Percentiles rank a stretch among this genome's conserved stretches.
Conservation (phyloP, 2,888 invertebrate genomes). For the Oscheius sp. region DNA sequence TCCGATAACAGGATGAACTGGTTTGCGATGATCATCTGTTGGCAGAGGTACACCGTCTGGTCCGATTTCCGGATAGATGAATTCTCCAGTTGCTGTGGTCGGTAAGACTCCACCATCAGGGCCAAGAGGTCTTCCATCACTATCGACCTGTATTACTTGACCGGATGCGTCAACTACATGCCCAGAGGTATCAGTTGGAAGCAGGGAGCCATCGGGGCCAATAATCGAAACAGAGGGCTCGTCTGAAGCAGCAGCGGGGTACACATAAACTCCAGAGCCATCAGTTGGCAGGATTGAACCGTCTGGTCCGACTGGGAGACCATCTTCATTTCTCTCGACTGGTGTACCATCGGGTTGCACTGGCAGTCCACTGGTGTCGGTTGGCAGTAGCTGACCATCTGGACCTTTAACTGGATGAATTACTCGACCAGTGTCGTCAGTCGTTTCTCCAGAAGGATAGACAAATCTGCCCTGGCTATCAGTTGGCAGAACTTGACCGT, state of each 20-base stretch:
- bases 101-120: constrained; percentile 29
- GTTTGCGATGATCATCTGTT: constrained; percentile 57
- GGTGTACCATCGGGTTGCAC: constrained; percentile 35
- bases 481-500: constrained; percentile 47
- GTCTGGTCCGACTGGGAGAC: constrained; percentile 47
- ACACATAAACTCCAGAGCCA: constrained; percentile 43
- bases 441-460: constrained; percentile 43
- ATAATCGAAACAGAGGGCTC: constrained; percentile 42
- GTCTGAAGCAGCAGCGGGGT: constrained; percentile 46
- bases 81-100: constrained; percentile 26
- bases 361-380: constrained; percentile 43
- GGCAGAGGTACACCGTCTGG: constrained; percentile 39
- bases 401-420: constrained; percentile 41
- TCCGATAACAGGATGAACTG: constrained; percentile 63
- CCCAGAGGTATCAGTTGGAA: constrained; percentile 54
- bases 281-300: constrained; percentile 53
- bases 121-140: constrained; percentile 42
- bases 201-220: constrained; percentile 44
- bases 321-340: constrained; percentile 44
- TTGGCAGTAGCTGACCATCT: constrained; percentile 45
- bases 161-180: constrained; percentile 41
- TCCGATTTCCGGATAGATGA: constrained; percentile 37
- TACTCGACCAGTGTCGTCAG: constrained; percentile 27
- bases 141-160: constrained; percentile 57
- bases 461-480: constrained; percentile 47